These are phyloP conservation scores for Hydropsyche tenuis DNA, from an alignment of 1,140 invertebrate genomes.

Conservation along the genomic window DNA sequence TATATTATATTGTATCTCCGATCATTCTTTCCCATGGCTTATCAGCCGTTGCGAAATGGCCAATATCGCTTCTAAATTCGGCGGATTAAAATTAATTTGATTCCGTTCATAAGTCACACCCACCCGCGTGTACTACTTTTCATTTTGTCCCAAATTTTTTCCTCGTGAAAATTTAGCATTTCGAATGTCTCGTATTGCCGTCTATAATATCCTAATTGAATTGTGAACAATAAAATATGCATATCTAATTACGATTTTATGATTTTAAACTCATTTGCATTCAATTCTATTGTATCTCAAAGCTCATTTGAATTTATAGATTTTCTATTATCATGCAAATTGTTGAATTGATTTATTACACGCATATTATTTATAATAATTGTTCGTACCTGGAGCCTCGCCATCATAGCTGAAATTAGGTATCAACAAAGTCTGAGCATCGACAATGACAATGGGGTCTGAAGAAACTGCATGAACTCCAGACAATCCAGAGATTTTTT, in stretches of 20 bases:
- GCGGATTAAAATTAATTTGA: too few species aligned
- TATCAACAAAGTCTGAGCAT: conserved; percentile 87
- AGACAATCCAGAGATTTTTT: conserved; percentile 75
- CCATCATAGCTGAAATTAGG: conserved; percentile 89
- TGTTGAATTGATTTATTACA: too few species aligned
- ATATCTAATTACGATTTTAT: too few species aligned
- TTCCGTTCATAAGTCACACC: too few species aligned
- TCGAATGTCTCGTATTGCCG: too few species aligned
- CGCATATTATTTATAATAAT: too few species aligned
- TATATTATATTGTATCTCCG: conserved; percentile 5
- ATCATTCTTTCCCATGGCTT: conserved; percentile 17
- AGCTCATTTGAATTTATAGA: too few species aligned
- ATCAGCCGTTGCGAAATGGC: neutral
- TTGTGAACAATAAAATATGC: too few species aligned
- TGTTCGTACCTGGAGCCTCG: conserved; percentile 79
- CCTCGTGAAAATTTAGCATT: too few species aligned
- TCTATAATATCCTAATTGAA: too few species aligned
- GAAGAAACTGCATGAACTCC: conserved; percentile 85
- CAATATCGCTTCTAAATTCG: too few species aligned
- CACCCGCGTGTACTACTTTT: neutral
- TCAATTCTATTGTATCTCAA: neutral
- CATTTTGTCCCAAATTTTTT: neutral
- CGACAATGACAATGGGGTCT: conserved; percentile 85
- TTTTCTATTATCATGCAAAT: too few species aligned
- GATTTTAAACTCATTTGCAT: neutral